Evolutionary conservation across 2,113 vertebrate genomes (phyloP), one percentile per base, ranked within the genome.

Genomic region (Tricholaema leucomelas): DNA sequence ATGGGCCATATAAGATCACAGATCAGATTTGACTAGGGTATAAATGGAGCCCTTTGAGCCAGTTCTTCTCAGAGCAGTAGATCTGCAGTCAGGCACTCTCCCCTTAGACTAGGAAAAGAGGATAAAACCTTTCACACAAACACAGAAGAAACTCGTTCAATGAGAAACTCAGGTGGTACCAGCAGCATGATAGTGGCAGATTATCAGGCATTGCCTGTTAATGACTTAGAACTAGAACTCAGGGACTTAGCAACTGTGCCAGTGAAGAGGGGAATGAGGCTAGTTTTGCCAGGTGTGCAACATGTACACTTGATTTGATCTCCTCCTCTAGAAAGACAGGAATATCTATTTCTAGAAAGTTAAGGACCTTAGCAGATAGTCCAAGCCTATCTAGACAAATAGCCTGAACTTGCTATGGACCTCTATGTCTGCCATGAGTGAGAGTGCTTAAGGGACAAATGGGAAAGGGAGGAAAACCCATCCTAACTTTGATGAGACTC

Each of bases 211-310:
- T 58, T 56, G 14, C 7, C 46, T 30, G 18, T 28, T 17, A 65
- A 35, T 17, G 65, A 24, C 2, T 0, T n/a, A n/a, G n/a, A n/a
- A n/a, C n/a, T 13, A 35, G 20, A 64, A 3, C 19, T 81, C 4
- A 0, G 3, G 18, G 28, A 71, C 7, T 48, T 77, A 0, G 0
- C 16, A 20, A 30, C 12, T 30, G 15, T n/a, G 52, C 35, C 66
- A 60, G 2, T 58, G 38, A 71, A 50, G 18, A 58, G 35, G 12
- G 24, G 24, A 36, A 80, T 27, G 58, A 66, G 18, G 3, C 6
- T 28, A 50, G 9, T 67, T 88, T 78, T 14, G 5, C 42, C 28
- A 73, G 19, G 16, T n/a, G 25, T 23, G 16, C 13, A 46, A 56
- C 15, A 42, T 9, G 52, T 1, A 2, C 23, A 50, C 17, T 23